Base-by-base conservation (phyloP, 2,797 vertebrate genomes). In the Botia kubotai region DNA sequence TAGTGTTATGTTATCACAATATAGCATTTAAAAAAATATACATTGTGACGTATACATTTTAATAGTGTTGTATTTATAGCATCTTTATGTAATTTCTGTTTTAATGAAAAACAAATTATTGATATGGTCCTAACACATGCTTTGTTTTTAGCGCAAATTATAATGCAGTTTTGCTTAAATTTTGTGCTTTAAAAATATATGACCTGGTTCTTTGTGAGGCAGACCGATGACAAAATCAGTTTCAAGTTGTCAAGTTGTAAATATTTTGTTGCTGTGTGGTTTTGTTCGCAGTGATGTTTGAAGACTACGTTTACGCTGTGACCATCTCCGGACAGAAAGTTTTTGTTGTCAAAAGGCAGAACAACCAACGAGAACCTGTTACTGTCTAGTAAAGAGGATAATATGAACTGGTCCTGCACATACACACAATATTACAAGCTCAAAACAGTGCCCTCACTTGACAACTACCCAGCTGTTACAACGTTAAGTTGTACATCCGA, bases 341-440 rank as follows among this genome's bases (percentile, higher is more conserved):
- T 1, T 97, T 97, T 62, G 96, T 97, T 86, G 96, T 98, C 70
- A 98, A 98, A 90, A 92, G 97, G 36, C 97, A 97, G 82, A 95
- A 97, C 90, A 94, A 93, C 82, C 93, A 94, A 69, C 94, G 93
- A 23, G 96, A 97, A 19, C 95, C 95, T 2, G 86, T 97, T 84
- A 90, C 77, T 0, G 93, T 94, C 19, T 96, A 95, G 36, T 52
- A 48, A 33, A 39, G 48, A 36, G 50, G 23, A 19, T 12, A 57
- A 58, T 76, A 78, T 46, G 48, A 75, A 86, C 80, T 71, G 58
- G 17, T 58, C 16, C 21, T 29, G 29, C 10, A 62, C 23, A 67
- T 1, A 43, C 52, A n/a, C 0, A 43, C 17, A 39, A 6, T 70
- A 50, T 50, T 12, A 60, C 39, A 29, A 63, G 46, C 68, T 60